phyloP scores from a whole-genome alignment of 1,140 invertebrate species.

The Hyphantria cunea region DNA sequence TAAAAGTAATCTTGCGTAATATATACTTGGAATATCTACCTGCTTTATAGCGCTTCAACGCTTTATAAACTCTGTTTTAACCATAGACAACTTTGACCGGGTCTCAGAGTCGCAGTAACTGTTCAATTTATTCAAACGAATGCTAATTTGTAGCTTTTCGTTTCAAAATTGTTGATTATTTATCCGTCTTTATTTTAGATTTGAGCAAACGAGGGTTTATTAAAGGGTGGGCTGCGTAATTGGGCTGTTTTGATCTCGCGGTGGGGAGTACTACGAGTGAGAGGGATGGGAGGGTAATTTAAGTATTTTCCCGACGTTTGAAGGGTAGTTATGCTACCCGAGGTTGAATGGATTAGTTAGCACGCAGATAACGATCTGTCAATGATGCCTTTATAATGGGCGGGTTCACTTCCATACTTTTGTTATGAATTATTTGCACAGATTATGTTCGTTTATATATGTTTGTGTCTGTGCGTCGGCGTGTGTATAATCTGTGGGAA shows the following conservation, averaged over 20 bases:
- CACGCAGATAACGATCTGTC: conserved; percentile 45
- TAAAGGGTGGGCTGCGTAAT: conserved; percentile 73
- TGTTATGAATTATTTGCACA: conserved; percentile 42
- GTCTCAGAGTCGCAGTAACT: conserved; percentile 63
- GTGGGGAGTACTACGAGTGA: conserved; percentile 29
- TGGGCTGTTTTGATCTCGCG: conserved; percentile 70
- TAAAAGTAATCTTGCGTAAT: conserved; percentile 1
- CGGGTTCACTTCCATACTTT: conserved; percentile 43
- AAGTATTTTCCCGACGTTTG: conserved; percentile 71
- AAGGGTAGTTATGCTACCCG: conserved; percentile 50
- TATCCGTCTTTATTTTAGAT: conserved; percentile 72
- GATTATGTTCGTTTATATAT: conserved; percentile 34
- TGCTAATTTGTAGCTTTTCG: conserved; percentile 71
- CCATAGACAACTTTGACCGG: conserved; percentile 45
- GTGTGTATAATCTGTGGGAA: background rate
- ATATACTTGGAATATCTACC: conserved; percentile 18
- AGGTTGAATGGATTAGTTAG: conserved; percentile 75
- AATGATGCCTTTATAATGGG: conserved; percentile 50
- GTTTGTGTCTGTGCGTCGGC: conserved; percentile 5
- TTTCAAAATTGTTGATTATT: conserved; percentile 70
- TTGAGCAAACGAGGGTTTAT: conserved; percentile 68
- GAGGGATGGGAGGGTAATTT: conserved; percentile 60
- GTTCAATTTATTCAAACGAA: conserved; percentile 74
- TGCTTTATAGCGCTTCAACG: conserved; percentile 42
- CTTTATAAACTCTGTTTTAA: conserved; percentile 12